A percentile compares a stretch with the other conserved stretches of the same genome.
Conservation (phyloP, 2,888 invertebrate genomes). For the Apodemia mormo region DNA sequence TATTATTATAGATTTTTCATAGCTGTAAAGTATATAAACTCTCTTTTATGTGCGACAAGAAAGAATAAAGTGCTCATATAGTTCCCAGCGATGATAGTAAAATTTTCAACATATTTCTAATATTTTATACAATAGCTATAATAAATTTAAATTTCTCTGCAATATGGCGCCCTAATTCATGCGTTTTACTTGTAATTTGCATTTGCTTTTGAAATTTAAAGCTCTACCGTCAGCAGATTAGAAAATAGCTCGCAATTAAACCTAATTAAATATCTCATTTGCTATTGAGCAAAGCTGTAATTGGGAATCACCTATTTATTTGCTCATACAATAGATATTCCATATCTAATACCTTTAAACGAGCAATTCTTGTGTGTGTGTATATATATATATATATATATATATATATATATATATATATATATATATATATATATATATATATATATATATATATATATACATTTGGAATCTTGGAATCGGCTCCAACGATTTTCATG, state of each 20-base stretch:
- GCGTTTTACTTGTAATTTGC: constrained; percentile 14
- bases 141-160: constrained; percentile 10
- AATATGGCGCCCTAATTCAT: constrained; percentile 8
- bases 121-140: neutral
- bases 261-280: neutral
- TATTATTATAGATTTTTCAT: no score
- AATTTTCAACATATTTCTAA: neutral
- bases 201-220: constrained; percentile 20
- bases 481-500: no score
- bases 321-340: neutral
- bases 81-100: neutral
- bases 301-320: neutral
- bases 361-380: no score
- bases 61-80: no score
- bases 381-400: no score
- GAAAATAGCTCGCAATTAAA: neutral
- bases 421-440: no score
- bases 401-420: no score
- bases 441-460: no score
- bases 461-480: no score
- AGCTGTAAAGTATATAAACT: no score
- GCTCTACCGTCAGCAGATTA: constrained; percentile 11
- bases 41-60: no score
- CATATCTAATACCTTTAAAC: no score
- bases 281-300: neutral